These are phyloP conservation scores for Xylocampa areola DNA, from an alignment of 2,888 invertebrate genomes.

Conservation along the genomic window DNA sequence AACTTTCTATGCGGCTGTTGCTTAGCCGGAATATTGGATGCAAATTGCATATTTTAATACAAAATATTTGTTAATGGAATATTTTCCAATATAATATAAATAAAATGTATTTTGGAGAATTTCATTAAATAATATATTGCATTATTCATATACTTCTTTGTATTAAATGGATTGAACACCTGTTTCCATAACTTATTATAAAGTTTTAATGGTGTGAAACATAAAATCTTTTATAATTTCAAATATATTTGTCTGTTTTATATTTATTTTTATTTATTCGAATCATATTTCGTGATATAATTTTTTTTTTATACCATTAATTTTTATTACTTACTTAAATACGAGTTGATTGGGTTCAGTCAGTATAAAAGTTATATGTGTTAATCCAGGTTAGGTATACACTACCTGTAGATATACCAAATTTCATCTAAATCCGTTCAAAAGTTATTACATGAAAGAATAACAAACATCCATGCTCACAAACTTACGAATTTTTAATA, in stretches of 20 bases:
- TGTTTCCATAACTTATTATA: slow-evolving; percentile 39
- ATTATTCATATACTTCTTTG: slow-evolving; percentile 48
- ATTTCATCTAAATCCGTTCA: too few species aligned
- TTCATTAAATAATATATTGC: slow-evolving; percentile 26
- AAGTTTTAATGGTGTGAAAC: slow-evolving; percentile 42
- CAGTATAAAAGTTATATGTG: too few species aligned
- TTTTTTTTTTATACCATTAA: neutral
- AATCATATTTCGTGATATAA: slow-evolving; percentile 13
- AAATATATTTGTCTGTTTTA: slow-evolving; percentile 20
- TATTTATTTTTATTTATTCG: slow-evolving; percentile 30
- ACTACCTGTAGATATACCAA: too few species aligned
- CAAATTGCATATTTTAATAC: slow-evolving; percentile 51
- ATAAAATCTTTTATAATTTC: slow-evolving; percentile 34
- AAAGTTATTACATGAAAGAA: too few species aligned
- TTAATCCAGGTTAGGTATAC: too few species aligned
- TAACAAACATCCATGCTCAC: too few species aligned
- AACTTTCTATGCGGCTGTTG: too few species aligned
- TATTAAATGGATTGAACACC: slow-evolving; percentile 27
- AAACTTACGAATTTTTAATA: too few species aligned
- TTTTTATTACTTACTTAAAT: neutral
- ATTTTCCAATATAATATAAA: slow-evolving; percentile 31
- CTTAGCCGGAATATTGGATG: slow-evolving; percentile 41
- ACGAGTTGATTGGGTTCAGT: too few species aligned
- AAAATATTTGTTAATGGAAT: slow-evolving; percentile 49
- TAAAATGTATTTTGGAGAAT: slow-evolving; percentile 32